Percentiles rank a stretch among this genome's conserved stretches.
Evolutionary conservation across 35 echinoderm and acorn worm species (phyloP).

Genomic region (Ophioderma brevispina): DNA sequence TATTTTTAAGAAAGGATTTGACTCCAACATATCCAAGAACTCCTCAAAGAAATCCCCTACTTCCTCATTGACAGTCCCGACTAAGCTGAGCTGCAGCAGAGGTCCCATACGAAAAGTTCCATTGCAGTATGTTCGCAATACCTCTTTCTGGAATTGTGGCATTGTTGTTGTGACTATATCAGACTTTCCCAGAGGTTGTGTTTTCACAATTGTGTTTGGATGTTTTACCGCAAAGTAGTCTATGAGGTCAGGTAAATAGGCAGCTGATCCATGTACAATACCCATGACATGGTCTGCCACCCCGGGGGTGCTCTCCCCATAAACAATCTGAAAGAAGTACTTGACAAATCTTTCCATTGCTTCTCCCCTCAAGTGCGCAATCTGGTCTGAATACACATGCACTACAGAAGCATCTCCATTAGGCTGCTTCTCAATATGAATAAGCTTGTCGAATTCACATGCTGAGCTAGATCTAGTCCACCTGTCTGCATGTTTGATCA

Average conservation of each 20-base stretch:
- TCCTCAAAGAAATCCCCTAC: conserved; percentile 96
- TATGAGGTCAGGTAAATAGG: conserved; percentile 72
- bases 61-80: conserved; percentile 98
- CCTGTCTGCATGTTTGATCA: not conserved
- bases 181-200: conserved; percentile 86
- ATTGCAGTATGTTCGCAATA: conserved; percentile 70
- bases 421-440: conserved; percentile 84
- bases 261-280: conserved; percentile 81
- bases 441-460: conserved; percentile 75
- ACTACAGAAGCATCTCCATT: conserved; percentile 94
- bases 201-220: conserved; percentile 80
- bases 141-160: conserved; percentile 75
- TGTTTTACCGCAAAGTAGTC: conserved; percentile 74
- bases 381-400: conserved; percentile 91
- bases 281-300: conserved; percentile 89
- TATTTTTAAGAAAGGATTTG: conserved; percentile 87
- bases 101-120: conserved; percentile 87
- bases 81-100: conserved; percentile 90
- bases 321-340: conserved; percentile 75
- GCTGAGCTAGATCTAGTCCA: not conserved
- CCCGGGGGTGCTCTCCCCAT: conserved; percentile 67
- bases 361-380: conserved; percentile 70
- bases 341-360: conserved; percentile 77
- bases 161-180: conserved; percentile 94
- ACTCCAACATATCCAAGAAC: conserved; percentile 76